Conservation (phyloP, 2,113 vertebrate genomes). For the Ctenodactylus gundi region DNA sequence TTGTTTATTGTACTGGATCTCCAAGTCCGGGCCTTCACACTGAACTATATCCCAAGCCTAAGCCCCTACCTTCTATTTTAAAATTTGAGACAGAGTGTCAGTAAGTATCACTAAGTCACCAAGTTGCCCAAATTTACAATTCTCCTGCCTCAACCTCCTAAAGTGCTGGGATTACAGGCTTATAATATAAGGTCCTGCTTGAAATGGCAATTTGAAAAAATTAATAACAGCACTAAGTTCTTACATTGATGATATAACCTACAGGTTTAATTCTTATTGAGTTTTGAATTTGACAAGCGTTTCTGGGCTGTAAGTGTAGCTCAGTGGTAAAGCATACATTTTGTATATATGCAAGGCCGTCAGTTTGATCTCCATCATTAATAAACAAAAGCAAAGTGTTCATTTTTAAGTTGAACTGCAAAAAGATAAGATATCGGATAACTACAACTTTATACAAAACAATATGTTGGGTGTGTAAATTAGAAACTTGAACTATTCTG, state of each 20-base stretch:
- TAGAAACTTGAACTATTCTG: constrained; percentile 6
- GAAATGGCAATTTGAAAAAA: constrained; percentile 2
- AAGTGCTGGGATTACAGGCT: too few relatives aligned
- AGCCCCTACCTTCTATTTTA: too few relatives aligned
- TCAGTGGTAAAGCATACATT: not conserved
- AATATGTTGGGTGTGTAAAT: constrained; percentile 24
- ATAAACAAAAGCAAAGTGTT: not conserved
- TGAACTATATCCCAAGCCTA: too few relatives aligned
- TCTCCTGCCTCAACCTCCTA: too few relatives aligned
- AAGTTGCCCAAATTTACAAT: too few relatives aligned
- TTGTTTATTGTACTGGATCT: too few relatives aligned
- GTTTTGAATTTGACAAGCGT: not conserved
- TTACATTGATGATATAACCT: not conserved
- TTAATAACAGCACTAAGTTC: not conserved
- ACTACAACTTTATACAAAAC: not conserved
- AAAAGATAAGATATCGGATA: constrained; percentile 26
- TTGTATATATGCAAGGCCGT: not conserved
- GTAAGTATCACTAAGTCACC: too few relatives aligned
- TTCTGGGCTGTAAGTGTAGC: not conserved
- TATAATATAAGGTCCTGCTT: too few relatives aligned
- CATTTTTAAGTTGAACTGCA: not conserved
- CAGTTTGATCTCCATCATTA: too few relatives aligned
- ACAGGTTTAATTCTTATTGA: not conserved
- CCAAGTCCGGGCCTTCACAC: too few relatives aligned
- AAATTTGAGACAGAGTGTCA: too few relatives aligned